Base-by-base conservation (phyloP, 2,797 vertebrate genomes). In the Antrozous pallidus region DNA sequence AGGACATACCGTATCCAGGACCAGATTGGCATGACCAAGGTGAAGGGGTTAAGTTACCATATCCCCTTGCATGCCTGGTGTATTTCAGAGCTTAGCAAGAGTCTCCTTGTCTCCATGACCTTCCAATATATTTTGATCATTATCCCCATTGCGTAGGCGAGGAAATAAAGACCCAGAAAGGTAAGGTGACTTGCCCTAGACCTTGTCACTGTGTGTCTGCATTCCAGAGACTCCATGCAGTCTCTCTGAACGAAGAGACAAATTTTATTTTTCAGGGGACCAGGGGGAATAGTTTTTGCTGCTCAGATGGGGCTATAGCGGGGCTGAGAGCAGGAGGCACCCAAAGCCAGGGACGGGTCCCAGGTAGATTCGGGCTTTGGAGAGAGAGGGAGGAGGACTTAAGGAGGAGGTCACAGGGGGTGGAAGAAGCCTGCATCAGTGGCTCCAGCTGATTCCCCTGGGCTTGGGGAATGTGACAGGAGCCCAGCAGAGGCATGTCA, bases 391-490 rank as follows among this genome's bases (percentile, higher is more conserved):
- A 24, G 67, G 12, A 71, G 61, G 73, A 67, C 74, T 42, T 7
- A 5, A 42, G 51, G 87, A 80, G 42, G 87, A 79, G 54, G 89
- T 95, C 94, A 95, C 6, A n/a, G 80, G 45, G 45, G 38, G 65
- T 86, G 40, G 94, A 81, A 56, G 63, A 33, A n/a, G 69, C 56
- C 84, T 78, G 42, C 51, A 5, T 38, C 28, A 6, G 58, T 88
- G 85, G 70, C 28, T 28, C 90, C 95, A 94, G 84, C 81, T 95
- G 97, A 97, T 97, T 61, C 65, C 90, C 90, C 77, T 95, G 95
- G 95, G 94, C 95, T 88, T n/a, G 78, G 96, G 93, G 96, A 97
- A 96, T 97, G 96, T 96, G 96, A 97, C 96, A 94, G 88, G 90
- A 80, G 83, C 93, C 31, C 33, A 28, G 96, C 90, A 96, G 96